These are phyloP conservation scores for Smutsia gigantea DNA, from an alignment of 2,797 vertebrate species.

Conservation along the genomic window DNA sequence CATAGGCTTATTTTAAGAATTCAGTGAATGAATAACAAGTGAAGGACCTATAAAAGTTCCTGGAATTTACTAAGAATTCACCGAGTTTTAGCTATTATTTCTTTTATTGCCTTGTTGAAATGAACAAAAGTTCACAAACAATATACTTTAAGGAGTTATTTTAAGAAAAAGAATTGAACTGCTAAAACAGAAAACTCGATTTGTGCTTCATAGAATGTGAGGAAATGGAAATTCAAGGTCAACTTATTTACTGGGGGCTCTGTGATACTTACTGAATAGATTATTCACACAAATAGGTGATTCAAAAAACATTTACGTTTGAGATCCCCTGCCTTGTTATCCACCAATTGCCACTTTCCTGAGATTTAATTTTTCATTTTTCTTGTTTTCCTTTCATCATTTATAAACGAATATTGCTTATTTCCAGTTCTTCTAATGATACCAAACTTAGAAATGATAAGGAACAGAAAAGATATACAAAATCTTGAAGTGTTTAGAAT, in stretches of 20 bases:
- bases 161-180: background rate
- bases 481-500: background rate
- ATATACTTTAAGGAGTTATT: background rate
- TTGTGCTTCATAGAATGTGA: conserved; percentile 16
- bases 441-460: background rate
- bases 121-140: background rate
- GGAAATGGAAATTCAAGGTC: conserved; percentile 43
- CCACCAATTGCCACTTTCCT: background rate
- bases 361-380: conserved; percentile 29
- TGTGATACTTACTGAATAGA: background rate
- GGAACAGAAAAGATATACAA: background rate
- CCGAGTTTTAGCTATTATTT: background rate
- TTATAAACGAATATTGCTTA: background rate
- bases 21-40: background rate
- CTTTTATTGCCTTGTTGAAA: conserved; percentile 14
- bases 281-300: background rate
- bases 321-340: background rate
- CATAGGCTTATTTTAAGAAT: background rate
- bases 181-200: background rate
- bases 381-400: background rate
- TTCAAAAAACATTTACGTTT: background rate
- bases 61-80: background rate
- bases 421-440: background rate
- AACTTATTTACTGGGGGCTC: background rate
- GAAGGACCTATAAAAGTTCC: background rate